Conservation (phyloP, 1,140 invertebrate species). For the Tetramorium alpestre region DNA sequence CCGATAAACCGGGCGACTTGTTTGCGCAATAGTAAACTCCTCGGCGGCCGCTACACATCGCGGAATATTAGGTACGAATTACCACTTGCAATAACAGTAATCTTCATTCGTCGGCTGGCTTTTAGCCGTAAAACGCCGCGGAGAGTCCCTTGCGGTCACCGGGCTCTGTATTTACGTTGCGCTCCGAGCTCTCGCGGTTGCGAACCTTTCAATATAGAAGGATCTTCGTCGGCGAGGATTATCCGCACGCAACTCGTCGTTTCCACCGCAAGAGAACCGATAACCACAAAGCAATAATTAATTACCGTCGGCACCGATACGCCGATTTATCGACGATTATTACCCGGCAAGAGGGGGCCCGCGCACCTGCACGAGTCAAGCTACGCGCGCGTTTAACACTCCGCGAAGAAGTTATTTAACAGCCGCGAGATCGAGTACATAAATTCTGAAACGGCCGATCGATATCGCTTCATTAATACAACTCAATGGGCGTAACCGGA, state of each 20-base stretch:
- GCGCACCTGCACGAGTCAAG: slow-evolving; percentile 21
- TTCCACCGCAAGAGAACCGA: slow-evolving; percentile 55
- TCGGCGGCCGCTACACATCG: slow-evolving; percentile 38
- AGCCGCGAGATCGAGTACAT: slow-evolving; percentile 44
- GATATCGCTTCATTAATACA: slow-evolving; percentile 56
- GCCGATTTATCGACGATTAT: slow-evolving; percentile 52
- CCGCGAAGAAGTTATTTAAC: slow-evolving; percentile 53
- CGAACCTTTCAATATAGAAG: slow-evolving; percentile 64
- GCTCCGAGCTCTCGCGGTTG: slow-evolving; percentile 48
- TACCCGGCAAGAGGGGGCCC: background rate
- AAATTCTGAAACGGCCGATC: slow-evolving; percentile 49
- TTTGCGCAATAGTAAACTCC: slow-evolving; percentile 37
- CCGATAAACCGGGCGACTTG: slow-evolving; percentile 22
- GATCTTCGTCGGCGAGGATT: slow-evolving; percentile 62
- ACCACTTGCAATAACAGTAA: slow-evolving; percentile 70
- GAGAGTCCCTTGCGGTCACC: slow-evolving; percentile 23
- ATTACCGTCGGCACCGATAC: slow-evolving; percentile 53
- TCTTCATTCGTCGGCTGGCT: slow-evolving; percentile 57
- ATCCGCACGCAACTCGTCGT: slow-evolving; percentile 68
- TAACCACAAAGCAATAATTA: slow-evolving; percentile 66
- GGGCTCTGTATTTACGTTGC: slow-evolving; percentile 59
- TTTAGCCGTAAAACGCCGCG: slow-evolving; percentile 59
- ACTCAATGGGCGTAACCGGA: slow-evolving; percentile 49
- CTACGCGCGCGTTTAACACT: slow-evolving; percentile 50
- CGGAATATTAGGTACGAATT: slow-evolving; percentile 68